Conservation (phyloP, 2,888 invertebrate genomes). For the Melanostoma mellinum region DNA sequence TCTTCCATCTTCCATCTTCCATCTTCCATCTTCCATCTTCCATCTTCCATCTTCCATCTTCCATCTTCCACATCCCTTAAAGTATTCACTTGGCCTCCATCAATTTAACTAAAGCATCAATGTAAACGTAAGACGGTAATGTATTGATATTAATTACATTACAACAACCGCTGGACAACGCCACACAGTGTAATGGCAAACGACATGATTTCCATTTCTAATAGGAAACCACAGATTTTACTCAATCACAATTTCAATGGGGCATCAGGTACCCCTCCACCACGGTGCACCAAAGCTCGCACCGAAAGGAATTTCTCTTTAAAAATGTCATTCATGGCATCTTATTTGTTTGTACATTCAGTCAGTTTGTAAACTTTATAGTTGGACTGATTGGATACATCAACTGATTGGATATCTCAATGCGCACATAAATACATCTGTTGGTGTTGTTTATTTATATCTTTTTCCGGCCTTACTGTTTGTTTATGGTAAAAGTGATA, state of each 20-base stretch:
- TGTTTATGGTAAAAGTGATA: not conserved
- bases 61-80: no score
- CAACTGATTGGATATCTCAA: conserved; percentile 7
- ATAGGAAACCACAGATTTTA: conserved; percentile 56
- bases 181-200: conserved; percentile 41
- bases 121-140: conserved; percentile 1
- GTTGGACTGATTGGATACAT: not conserved
- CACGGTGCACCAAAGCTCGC: not conserved
- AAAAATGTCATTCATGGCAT: conserved; percentile 48
- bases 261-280: not conserved
- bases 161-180: not conserved
- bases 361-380: not conserved
- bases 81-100: no score
- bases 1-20: no score
- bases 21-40: no score
- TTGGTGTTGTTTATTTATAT: not conserved
- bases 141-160: conserved; percentile 62
- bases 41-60: no score
- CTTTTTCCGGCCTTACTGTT: not conserved
- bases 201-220: conserved; percentile 1
- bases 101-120: no score
- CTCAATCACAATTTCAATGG: conserved; percentile 63
- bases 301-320: conserved; percentile 28
- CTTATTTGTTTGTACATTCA: conserved; percentile 12
- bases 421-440: conserved; percentile 16